phyloP scores from a whole-genome alignment of 2,797 vertebrate species.

The Anguilla pacifica region DNA sequence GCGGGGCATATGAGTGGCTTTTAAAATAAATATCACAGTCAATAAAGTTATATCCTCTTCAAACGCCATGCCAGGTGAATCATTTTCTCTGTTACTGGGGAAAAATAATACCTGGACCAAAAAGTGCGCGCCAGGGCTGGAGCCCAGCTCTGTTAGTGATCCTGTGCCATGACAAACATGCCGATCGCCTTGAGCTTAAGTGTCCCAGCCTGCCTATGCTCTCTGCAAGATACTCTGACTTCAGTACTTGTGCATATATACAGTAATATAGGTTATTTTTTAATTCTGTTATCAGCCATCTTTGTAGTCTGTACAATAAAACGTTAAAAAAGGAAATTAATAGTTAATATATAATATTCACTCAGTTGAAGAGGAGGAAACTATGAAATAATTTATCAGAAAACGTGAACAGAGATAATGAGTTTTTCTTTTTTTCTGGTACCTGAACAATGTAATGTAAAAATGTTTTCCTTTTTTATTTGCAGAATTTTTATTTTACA shows the following conservation, averaged over 20 bases:
- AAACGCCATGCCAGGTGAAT: constrained; percentile 47
- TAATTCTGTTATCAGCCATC: constrained; percentile 73
- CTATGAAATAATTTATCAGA: constrained; percentile 73
- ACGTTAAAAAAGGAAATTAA: constrained; percentile 61
- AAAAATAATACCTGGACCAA: neutral
- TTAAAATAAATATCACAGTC: neutral
- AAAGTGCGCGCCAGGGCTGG: neutral
- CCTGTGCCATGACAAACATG: neutral
- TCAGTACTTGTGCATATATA: constrained; percentile 72
- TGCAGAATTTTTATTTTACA: constrained; percentile 55
- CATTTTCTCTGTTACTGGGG: neutral
- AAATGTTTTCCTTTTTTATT: constrained; percentile 72
- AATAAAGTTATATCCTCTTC: neutral
- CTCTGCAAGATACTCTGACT: constrained; percentile 60
- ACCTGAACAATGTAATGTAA: constrained; percentile 66
- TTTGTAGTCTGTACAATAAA: constrained; percentile 71
- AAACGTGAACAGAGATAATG: constrained; percentile 64
- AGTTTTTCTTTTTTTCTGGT: constrained; percentile 71
- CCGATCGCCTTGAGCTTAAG: constrained; percentile 46
- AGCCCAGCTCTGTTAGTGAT: neutral
- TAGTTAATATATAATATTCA: constrained; percentile 72
- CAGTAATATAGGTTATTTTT: constrained; percentile 78
- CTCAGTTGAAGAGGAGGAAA: constrained; percentile 70
- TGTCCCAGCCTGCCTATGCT: constrained; percentile 52
- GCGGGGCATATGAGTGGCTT: neutral